A percentile compares a stretch with the other conserved stretches of the same genome.
phyloP scores from a whole-genome alignment of 1,140 invertebrate species.

The Philotrypesis tridentata region DNA sequence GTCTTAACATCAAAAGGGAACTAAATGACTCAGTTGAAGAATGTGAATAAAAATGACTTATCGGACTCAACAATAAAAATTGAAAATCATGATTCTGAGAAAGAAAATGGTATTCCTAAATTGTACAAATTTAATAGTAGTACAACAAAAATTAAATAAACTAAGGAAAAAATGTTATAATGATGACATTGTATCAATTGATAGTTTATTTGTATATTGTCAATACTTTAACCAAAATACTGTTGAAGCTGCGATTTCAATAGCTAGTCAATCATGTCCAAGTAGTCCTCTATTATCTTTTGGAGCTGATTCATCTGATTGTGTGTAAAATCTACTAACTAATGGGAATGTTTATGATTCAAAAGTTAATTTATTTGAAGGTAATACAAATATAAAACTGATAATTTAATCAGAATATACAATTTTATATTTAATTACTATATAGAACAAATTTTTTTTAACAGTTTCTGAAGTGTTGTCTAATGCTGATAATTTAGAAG shows the following conservation, averaged over 20 bases:
- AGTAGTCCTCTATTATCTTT: neutral
- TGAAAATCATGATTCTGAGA: neutral
- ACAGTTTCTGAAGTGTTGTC: neutral
- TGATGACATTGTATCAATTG: neutral
- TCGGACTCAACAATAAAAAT: neutral
- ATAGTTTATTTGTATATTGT: constrained; percentile 41
- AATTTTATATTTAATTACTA: neutral
- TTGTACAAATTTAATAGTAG: neutral
- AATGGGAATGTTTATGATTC: neutral
- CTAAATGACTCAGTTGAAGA: neutral
- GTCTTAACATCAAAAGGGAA: neutral
- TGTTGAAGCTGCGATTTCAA: neutral
- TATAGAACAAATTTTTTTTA: neutral
- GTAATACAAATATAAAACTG: neutral
- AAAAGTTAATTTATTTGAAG: neutral
- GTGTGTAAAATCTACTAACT: neutral
- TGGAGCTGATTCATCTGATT: neutral
- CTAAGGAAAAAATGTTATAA: neutral
- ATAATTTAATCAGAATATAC: neutral
- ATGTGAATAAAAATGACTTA: neutral
- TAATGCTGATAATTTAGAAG: neutral
- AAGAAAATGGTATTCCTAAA: neutral
- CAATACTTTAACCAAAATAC: neutral
- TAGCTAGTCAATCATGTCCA: neutral
- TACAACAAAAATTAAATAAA: neutral